These are phyloP conservation scores for Zhuqinia jingwanae DNA, from an alignment of 2,888 invertebrate genomes.

Conservation along the genomic window DNA sequence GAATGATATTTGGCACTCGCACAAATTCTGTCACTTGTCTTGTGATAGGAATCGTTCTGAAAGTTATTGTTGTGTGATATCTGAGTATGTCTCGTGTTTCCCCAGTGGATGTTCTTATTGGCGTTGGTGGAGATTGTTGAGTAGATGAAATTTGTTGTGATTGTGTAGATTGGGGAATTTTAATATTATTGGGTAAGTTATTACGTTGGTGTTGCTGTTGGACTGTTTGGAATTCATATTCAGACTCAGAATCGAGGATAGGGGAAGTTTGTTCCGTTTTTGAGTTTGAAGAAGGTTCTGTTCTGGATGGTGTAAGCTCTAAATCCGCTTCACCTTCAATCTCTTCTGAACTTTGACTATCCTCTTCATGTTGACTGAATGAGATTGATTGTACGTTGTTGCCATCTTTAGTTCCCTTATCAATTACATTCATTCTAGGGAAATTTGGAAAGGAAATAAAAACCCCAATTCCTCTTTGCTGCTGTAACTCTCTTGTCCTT, in stretches of 20 bases:
- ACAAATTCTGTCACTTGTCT: constrained; percentile 74
- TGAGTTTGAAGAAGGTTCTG: too few relatives aligned
- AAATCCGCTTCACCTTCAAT: too few relatives aligned
- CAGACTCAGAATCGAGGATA: neutral
- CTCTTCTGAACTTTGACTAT: too few relatives aligned
- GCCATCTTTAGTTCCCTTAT: neutral
- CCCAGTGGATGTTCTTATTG: neutral
- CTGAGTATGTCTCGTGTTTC: neutral
- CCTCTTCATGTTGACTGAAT: too few relatives aligned
- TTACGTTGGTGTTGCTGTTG: neutral
- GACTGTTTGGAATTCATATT: neutral
- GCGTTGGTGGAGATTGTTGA: neutral
- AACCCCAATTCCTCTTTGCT: neutral
- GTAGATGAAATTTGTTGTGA: neutral
- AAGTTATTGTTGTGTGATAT: constrained; percentile 69
- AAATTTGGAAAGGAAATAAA: neutral
- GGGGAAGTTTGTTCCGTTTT: too few relatives aligned
- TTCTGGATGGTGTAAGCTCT: too few relatives aligned
- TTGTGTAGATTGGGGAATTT: neutral
- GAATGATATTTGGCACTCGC: constrained; percentile 72
- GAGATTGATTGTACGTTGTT: neutral
- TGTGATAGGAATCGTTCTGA: constrained; percentile 73
- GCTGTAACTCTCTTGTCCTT: neutral
- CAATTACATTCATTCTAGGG: neutral
- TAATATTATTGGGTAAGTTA: too few relatives aligned